These are phyloP conservation scores for Mergus octosetaceus DNA, from an alignment of 2,797 vertebrate genomes.

Conservation along the genomic window DNA sequence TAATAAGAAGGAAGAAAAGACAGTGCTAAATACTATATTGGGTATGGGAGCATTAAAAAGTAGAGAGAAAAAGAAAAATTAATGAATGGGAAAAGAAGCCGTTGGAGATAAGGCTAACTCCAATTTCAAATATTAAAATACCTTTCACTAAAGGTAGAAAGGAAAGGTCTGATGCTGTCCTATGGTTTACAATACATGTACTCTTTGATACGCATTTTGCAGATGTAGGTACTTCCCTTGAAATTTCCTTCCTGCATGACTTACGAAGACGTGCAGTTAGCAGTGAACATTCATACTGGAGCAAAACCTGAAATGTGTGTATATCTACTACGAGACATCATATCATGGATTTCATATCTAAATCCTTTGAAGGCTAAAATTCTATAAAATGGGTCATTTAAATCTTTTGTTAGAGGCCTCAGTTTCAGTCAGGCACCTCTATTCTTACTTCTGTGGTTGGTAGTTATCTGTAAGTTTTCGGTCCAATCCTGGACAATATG, in stretches of 20 bases:
- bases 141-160: not conserved
- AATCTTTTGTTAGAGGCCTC: not conserved
- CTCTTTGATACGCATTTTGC: not conserved
- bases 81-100: not conserved
- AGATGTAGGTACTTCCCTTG: not conserved
- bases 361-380: not conserved
- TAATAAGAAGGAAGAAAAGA: not conserved
- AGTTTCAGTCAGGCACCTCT: not conserved
- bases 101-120: not conserved
- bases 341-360: not conserved
- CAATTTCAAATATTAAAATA: not conserved
- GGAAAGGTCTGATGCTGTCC: not conserved
- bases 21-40: not conserved
- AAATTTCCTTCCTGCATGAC: not conserved
- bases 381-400: not conserved
- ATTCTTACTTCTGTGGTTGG: not conserved
- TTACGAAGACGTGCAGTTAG: not conserved
- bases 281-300: not conserved
- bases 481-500: not conserved
- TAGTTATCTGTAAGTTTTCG: not conserved
- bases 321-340: not conserved
- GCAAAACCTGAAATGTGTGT: not conserved
- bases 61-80: not conserved
- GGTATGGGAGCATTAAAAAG: not conserved
- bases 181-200: not conserved